phyloP scores from a whole-genome alignment of 2,797 vertebrate genomes.

The Typhlichthys subterraneus region DNA sequence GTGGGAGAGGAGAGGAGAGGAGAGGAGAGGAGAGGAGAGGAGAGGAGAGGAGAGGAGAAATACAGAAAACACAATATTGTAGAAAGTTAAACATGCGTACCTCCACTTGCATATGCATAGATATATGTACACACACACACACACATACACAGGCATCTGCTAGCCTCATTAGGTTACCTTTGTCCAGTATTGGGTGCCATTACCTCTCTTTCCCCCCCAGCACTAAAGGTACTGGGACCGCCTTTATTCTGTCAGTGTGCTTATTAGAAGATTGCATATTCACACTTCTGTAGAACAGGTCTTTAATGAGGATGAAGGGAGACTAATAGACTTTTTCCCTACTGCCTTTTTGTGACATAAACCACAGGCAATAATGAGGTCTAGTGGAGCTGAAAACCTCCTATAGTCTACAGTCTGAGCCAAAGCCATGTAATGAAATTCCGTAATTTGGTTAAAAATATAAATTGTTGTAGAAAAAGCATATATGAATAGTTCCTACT shows the following conservation, averaged over 20 bases:
- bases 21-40: constrained; percentile 6
- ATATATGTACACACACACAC: constrained; percentile 7
- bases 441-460: background rate
- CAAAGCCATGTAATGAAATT: constrained; percentile 16
- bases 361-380: constrained; percentile 65
- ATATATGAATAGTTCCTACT: background rate
- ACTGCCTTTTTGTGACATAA: constrained; percentile 64
- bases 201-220: constrained; percentile 61
- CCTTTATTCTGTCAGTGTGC: constrained; percentile 70
- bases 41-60: background rate
- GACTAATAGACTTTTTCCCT: constrained; percentile 58
- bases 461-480: background rate
- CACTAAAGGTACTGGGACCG: constrained; percentile 66
- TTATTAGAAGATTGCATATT: constrained; percentile 81
- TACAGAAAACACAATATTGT: constrained; percentile 4
- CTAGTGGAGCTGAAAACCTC: constrained; percentile 30
- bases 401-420: constrained; percentile 23
- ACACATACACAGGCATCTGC: constrained; percentile 23
- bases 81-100: background rate
- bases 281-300: constrained; percentile 71
- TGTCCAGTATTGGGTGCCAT: constrained; percentile 59
- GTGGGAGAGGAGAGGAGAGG: constrained; percentile 62
- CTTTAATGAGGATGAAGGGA: constrained; percentile 74
- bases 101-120: background rate
- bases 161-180: constrained; percentile 66